These are phyloP conservation scores for Cerceris ruficornis DNA, from an alignment of 2,888 invertebrate genomes.

Conservation along the genomic window DNA sequence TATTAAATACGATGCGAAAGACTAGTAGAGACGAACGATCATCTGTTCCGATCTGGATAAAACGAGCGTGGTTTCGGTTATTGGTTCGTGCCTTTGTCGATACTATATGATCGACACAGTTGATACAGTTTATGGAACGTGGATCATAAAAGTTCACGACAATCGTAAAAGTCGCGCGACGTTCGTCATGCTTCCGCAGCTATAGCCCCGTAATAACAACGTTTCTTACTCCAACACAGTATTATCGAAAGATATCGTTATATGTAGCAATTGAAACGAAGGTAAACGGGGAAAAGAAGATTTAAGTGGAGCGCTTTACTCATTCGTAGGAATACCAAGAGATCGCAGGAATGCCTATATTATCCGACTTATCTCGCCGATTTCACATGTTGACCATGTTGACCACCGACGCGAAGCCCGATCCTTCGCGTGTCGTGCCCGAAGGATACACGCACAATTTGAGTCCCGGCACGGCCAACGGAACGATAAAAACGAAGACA, in stretches of 20 bases:
- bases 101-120: background rate
- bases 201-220: too few species aligned
- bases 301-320: too few species aligned
- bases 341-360: conserved; percentile 65
- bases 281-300: too few species aligned
- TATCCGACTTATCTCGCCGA: conserved; percentile 79
- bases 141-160: too few species aligned
- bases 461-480: conserved; percentile 26
- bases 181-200: too few species aligned
- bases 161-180: too few species aligned
- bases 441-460: conserved; percentile 56
- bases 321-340: conserved; percentile 20
- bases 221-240: too few species aligned
- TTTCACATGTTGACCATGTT: conserved; percentile 82
- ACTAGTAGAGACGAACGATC: too few species aligned
- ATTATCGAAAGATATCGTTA: background rate
- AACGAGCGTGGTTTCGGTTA: background rate
- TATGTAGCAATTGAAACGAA: background rate
- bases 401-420: conserved; percentile 83
- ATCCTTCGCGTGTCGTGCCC: conserved; percentile 80
- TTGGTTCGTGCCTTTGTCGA: background rate
- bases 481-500: conserved; percentile 10
- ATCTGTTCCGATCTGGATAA: background rate
- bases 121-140: background rate
- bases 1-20: background rate